Conservation (phyloP, 1,140 invertebrate genomes). For the Eriocheir sinensis region DNA sequence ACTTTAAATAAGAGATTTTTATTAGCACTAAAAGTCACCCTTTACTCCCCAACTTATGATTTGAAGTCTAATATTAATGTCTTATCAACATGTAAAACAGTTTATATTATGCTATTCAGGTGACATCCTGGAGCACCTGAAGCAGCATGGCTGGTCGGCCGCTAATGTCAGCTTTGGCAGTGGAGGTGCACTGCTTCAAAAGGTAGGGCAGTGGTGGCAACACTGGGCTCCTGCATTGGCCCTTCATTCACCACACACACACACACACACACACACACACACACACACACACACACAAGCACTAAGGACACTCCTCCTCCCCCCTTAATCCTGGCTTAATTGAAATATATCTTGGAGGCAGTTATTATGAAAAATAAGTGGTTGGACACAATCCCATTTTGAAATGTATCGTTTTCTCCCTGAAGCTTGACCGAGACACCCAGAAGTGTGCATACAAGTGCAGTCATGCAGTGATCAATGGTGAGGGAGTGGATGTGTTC, state of each 20-base stretch:
- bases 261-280: not conserved
- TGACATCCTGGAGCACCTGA: slow-evolving; percentile 79
- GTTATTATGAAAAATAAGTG: too few relatives aligned
- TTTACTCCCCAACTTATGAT: too few relatives aligned
- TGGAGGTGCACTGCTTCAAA: slow-evolving; percentile 83
- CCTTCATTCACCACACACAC: not conserved
- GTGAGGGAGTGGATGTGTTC: slow-evolving; percentile 79
- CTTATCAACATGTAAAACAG: too few relatives aligned
- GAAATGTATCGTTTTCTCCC: not conserved
- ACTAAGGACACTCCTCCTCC: too few relatives aligned
- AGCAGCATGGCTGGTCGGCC: slow-evolving; percentile 82
- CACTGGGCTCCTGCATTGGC: too few relatives aligned
- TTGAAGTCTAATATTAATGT: too few relatives aligned
- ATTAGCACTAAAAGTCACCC: too few relatives aligned
- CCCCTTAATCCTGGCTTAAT: too few relatives aligned
- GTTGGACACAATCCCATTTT: too few relatives aligned
- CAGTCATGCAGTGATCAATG: slow-evolving; percentile 82
- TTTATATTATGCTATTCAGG: slow-evolving; percentile 1
- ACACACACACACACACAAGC: too few relatives aligned
- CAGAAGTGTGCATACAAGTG: slow-evolving; percentile 85
- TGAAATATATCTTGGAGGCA: too few relatives aligned
- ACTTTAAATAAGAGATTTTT: too few relatives aligned
- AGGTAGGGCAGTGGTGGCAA: slow-evolving; percentile 58
- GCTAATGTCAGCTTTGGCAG: slow-evolving; percentile 84
- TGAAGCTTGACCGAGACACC: slow-evolving; percentile 83